Percentiles rank a stretch among this genome's conserved stretches.
These are phyloP conservation scores for Anolis apletophallus DNA, from an alignment of 2,797 vertebrate species.

Conservation along the genomic window DNA sequence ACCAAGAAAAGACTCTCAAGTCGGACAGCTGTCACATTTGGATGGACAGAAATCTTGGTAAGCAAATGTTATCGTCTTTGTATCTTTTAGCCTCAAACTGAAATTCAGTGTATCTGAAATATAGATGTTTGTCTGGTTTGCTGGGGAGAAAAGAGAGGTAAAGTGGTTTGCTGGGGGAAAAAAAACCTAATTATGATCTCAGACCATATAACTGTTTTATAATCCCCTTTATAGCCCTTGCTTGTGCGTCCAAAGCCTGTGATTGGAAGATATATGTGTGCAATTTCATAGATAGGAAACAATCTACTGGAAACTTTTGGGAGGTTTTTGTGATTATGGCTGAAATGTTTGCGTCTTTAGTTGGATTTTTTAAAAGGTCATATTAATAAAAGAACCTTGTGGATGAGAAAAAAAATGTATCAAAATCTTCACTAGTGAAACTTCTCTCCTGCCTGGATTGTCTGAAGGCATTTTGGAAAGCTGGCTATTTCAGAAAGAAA, in stretches of 20 bases:
- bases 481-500: not conserved
- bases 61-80: not conserved
- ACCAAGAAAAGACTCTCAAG: not conserved
- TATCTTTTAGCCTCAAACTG: not conserved
- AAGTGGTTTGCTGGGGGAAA: not conserved
- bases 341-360: not conserved
- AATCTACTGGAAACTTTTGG: not conserved
- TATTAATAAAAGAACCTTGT: not conserved
- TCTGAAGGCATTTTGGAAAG: not conserved
- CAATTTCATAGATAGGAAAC: not conserved
- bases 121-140: not conserved
- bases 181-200: not conserved
- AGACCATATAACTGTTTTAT: not conserved
- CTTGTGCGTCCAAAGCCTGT: not conserved
- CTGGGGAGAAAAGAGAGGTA: not conserved
- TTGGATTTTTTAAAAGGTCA: not conserved
- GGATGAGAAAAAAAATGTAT: not conserved
- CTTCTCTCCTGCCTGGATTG: not conserved
- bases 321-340: not conserved
- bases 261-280: not conserved
- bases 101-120: not conserved
- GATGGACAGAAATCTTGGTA: not conserved
- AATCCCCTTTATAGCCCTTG: not conserved
- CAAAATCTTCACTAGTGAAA: not conserved
- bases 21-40: not conserved